phyloP scores from a whole-genome alignment of 2,113 vertebrate species.

The Gambusia affinis region DNA sequence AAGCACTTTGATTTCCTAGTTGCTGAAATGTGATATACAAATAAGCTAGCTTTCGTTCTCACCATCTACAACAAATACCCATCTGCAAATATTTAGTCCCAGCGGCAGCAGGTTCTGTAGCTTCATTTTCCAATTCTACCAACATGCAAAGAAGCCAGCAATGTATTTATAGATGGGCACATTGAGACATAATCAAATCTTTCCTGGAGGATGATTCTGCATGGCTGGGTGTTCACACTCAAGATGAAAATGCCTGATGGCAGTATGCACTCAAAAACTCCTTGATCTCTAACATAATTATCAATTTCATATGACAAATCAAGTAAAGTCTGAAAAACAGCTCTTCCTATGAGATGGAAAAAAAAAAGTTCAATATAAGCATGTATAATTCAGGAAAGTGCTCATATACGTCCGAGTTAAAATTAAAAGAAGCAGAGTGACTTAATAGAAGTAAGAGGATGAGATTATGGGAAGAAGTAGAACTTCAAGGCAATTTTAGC shows the following conservation, averaged over 20 bases:
- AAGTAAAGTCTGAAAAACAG: not conserved
- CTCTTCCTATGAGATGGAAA: not conserved
- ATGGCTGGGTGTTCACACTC: slow-evolving; percentile 12
- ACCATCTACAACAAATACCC: slow-evolving; percentile 6
- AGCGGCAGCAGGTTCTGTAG: slow-evolving; percentile 30
- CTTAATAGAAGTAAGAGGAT: slow-evolving; percentile 39
- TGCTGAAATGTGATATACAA: too few species aligned
- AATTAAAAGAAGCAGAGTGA: slow-evolving; percentile 41
- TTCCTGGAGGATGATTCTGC: slow-evolving; percentile 25
- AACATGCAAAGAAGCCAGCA: slow-evolving; percentile 9
- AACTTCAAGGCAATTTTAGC: slow-evolving; percentile 38
- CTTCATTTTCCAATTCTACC: slow-evolving; percentile 46
- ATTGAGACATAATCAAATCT: slow-evolving; percentile 31
- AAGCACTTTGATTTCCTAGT: too few species aligned
- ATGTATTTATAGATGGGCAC: not conserved
- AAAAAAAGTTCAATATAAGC: slow-evolving; percentile 1
- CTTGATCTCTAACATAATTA: slow-evolving; percentile 61
- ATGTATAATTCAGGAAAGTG: not conserved
- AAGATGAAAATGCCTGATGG: slow-evolving; percentile 35
- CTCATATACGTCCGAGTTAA: not conserved
- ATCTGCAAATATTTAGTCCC: not conserved
- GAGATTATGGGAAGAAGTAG: slow-evolving; percentile 22
- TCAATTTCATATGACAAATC: slow-evolving; percentile 39
- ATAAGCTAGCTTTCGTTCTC: slow-evolving; percentile 1
- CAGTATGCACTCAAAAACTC: slow-evolving; percentile 25